phyloP scores from a whole-genome alignment of 2,797 vertebrate species.

The Lerista edwardsae region DNA sequence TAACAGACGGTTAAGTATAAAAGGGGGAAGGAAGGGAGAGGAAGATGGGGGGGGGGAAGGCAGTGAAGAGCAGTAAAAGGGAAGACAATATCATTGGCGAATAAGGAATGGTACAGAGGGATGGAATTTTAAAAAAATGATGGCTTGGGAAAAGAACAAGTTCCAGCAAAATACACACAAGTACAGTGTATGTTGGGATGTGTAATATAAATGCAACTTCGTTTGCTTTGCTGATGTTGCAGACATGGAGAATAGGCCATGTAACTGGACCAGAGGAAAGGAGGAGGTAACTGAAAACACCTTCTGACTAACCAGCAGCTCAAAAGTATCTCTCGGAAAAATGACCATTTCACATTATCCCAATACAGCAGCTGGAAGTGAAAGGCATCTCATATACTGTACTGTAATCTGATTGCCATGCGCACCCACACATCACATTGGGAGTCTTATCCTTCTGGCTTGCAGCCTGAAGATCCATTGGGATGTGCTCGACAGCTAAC shows the following conservation, averaged over 20 bases:
- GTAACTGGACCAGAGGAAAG: not conserved
- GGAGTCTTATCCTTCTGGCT: not conserved
- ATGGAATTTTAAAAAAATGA: not conserved
- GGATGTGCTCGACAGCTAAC: not conserved
- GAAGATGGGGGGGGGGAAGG: conserved; percentile 42
- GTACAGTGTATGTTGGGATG: not conserved
- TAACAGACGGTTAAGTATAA: conserved; percentile 63
- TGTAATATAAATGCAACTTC: not conserved
- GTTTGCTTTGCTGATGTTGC: not conserved
- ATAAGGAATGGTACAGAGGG: conserved; percentile 16
- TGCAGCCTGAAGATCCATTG: not conserved
- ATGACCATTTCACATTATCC: not conserved
- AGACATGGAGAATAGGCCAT: not conserved
- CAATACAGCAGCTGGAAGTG: not conserved
- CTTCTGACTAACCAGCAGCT: not conserved
- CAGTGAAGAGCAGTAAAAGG: conserved; percentile 52
- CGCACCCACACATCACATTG: not conserved
- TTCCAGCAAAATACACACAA: not conserved
- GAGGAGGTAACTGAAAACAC: not conserved
- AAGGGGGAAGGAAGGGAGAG: not conserved
- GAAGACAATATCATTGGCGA: conserved; percentile 50
- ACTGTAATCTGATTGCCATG: no score
- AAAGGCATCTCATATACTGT: not conserved
- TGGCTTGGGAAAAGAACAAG: not conserved
- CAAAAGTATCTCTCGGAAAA: not conserved